phyloP scores from a whole-genome alignment of 2,113 vertebrate genomes.

The Embiotoca jacksoni region DNA sequence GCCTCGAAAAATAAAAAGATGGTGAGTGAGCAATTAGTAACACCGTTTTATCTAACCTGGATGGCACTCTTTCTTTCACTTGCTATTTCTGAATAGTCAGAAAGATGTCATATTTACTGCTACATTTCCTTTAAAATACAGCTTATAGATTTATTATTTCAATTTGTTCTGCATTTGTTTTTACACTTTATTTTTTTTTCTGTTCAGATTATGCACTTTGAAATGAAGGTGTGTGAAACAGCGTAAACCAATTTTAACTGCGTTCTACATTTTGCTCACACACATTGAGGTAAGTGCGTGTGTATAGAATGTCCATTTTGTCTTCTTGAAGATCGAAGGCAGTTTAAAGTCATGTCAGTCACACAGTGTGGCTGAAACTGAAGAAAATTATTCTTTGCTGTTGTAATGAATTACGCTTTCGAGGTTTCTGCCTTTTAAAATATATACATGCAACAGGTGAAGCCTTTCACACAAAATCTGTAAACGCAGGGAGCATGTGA shows the following conservation, averaged over 20 bases:
- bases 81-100: slow-evolving; percentile 7
- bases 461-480: background rate
- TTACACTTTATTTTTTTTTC: background rate
- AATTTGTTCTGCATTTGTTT: background rate
- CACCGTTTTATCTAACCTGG: background rate
- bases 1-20: background rate
- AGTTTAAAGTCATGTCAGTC: slow-evolving; percentile 19
- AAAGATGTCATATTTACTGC: background rate
- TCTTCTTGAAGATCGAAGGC: slow-evolving; percentile 38
- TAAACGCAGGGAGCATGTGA: too few relatives aligned
- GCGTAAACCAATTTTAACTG: too few relatives aligned
- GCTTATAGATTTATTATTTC: background rate
- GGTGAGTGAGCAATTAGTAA: background rate
- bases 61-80: background rate
- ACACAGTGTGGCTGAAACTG: slow-evolving; percentile 9
- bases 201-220: slow-evolving; percentile 5
- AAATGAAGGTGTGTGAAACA: slow-evolving; percentile 8
- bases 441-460: background rate
- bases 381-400: slow-evolving; percentile 9
- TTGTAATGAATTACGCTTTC: slow-evolving; percentile 12
- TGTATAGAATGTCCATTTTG: background rate
- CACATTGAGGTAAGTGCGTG: background rate
- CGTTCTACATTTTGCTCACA: too few relatives aligned
- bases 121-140: background rate
- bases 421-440: background rate